These are phyloP conservation scores for Sylvietta virens DNA, from an alignment of 2,113 vertebrate genomes.

Conservation along the genomic window DNA sequence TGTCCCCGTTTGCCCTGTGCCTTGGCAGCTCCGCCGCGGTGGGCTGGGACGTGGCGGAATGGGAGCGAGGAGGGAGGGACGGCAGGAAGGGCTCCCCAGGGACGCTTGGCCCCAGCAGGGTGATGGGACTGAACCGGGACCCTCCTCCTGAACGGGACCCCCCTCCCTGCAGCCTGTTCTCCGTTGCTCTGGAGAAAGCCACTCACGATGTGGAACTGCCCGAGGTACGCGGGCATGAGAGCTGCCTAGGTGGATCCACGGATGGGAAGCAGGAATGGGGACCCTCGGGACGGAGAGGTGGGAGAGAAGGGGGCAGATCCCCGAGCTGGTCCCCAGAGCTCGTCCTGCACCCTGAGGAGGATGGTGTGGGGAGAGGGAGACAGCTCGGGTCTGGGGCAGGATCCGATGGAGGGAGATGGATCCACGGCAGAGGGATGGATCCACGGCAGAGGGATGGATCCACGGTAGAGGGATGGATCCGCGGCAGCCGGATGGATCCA, in stretches of 20 bases:
- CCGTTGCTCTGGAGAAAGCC: not conserved
- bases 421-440: not conserved
- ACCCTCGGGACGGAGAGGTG: not conserved
- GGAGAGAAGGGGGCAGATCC: not conserved
- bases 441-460: not conserved
- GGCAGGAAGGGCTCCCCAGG: not conserved
- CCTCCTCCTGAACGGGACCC: not conserved
- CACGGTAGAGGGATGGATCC: too few relatives aligned
- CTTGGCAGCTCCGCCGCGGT: not conserved
- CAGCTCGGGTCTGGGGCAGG: not conserved
- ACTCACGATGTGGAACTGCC: rapidly evolving
- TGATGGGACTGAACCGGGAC: not conserved
- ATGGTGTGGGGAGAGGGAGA: not conserved
- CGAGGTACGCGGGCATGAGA: rapidly evolving
- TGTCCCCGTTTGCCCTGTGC: constrained; percentile 58
- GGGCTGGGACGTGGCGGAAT: not conserved
- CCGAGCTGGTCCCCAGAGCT: not conserved
- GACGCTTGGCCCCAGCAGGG: not conserved
- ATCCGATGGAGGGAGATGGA: rapidly evolving
- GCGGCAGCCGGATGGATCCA: rapidly evolving
- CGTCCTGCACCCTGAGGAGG: rapidly evolving
- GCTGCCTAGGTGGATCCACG: rapidly evolving
- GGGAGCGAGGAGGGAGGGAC: not conserved
- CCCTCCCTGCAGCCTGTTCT: not conserved
- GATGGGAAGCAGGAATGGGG: not conserved